Conservation (phyloP, 2,113 vertebrate genomes). For the Carollia perspicillata region DNA sequence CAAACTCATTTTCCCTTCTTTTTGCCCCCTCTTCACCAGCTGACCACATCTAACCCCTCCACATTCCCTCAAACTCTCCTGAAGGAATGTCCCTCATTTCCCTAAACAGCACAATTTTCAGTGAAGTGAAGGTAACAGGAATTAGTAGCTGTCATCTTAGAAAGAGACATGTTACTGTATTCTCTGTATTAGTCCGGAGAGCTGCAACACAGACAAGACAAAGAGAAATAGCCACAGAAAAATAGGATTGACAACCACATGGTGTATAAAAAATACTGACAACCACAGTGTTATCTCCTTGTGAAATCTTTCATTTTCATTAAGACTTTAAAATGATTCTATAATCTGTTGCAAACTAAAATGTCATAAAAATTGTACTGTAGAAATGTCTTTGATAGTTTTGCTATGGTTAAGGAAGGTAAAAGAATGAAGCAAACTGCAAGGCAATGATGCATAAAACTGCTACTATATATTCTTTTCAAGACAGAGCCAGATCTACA, state of each 20-base stretch:
- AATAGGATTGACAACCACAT: constrained; percentile 56
- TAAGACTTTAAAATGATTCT: constrained; percentile 27
- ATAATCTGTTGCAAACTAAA: background rate
- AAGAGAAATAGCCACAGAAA: constrained; percentile 66
- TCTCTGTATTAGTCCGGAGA: constrained; percentile 45
- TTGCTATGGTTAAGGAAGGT: constrained; percentile 7
- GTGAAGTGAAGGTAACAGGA: constrained; percentile 28
- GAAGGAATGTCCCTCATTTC: constrained; percentile 53
- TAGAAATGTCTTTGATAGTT: constrained; percentile 42
- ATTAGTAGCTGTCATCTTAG: constrained; percentile 62
- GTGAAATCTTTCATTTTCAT: constrained; percentile 49
- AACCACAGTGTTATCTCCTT: constrained; percentile 20
- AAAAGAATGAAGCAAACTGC: constrained; percentile 19
- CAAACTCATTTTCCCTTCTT: constrained; percentile 36
- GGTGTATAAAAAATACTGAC: constrained; percentile 20
- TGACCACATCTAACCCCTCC: background rate
- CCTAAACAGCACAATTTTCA: constrained; percentile 42
- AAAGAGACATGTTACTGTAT: constrained; percentile 57
- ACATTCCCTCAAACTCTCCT: constrained; percentile 23
- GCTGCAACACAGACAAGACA: constrained; percentile 63
- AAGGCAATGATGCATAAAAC: constrained; percentile 46
- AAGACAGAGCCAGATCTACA: constrained; percentile 46
- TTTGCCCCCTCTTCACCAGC: background rate
- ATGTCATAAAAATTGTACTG: constrained; percentile 13
- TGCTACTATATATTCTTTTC: constrained; percentile 45